phyloP scores from a whole-genome alignment of 2,113 vertebrate genomes.

The Saguinus midas region DNA sequence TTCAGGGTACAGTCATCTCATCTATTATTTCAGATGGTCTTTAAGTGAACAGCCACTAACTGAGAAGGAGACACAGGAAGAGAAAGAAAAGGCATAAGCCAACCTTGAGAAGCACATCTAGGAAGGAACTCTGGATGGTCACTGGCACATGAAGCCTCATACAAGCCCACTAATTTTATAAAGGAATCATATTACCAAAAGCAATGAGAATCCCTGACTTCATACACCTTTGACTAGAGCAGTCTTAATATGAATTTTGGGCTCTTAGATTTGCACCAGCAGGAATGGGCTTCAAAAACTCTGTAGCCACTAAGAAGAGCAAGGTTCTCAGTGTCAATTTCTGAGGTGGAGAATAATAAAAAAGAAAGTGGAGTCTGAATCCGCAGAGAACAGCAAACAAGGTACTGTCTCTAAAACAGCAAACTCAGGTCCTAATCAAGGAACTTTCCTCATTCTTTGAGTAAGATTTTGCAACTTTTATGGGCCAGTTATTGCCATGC shows the following conservation, averaged over 20 bases:
- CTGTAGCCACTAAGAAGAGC: background rate
- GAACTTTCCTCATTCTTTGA: background rate
- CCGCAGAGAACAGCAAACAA: background rate
- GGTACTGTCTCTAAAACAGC: background rate
- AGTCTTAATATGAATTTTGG: background rate
- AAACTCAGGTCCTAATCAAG: background rate
- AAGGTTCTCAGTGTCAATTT: background rate
- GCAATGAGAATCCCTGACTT: background rate
- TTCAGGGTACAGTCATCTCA: background rate
- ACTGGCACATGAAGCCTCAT: background rate
- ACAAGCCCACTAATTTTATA: background rate
- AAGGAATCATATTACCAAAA: background rate
- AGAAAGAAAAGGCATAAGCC: background rate
- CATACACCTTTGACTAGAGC: background rate
- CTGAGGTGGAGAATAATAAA: background rate
- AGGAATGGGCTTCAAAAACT: background rate
- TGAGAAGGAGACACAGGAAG: background rate
- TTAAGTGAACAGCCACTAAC: background rate
- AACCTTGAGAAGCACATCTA: background rate
- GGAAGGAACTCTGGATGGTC: background rate
- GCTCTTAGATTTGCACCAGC: background rate
- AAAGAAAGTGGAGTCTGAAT: background rate
- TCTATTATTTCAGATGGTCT: background rate
- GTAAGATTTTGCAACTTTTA: background rate
- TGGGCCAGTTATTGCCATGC: background rate